Percentiles rank a stretch among this genome's conserved stretches.
Evolutionary conservation across 2,113 vertebrate genomes (phyloP).

Genomic region (Nothobranchius kuhntae): DNA sequence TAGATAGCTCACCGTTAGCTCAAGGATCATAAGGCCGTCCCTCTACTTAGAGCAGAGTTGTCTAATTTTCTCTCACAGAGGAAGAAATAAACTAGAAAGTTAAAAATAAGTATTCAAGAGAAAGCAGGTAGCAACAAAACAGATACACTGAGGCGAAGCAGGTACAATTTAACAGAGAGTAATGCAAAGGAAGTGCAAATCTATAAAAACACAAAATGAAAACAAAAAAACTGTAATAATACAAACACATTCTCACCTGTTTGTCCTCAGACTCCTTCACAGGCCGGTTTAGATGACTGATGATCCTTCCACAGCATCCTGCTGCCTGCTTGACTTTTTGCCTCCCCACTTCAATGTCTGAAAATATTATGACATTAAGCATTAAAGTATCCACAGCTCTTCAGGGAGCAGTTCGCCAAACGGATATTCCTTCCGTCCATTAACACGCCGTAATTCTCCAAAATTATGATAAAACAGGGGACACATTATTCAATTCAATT

Average conservation of each 20-base stretch:
- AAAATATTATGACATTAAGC: slow-evolving; percentile 30
- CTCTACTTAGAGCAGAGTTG: slow-evolving; percentile 90
- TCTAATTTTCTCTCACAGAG: slow-evolving; percentile 91
- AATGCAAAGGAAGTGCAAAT: slow-evolving; percentile 19
- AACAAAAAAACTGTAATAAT: not conserved
- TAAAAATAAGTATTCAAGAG: not conserved
- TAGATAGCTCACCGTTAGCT: slow-evolving; percentile 86
- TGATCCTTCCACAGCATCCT: slow-evolving; percentile 92
- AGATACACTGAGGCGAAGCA: slow-evolving; percentile 2
- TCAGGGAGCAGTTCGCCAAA: slow-evolving; percentile 40
- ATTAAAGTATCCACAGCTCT: slow-evolving; percentile 14
- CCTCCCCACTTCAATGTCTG: slow-evolving; percentile 88
- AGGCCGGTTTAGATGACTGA: slow-evolving; percentile 96
- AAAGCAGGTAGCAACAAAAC: slow-evolving; percentile 19
- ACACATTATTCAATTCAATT: slow-evolving; percentile 9
- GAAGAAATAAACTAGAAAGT: not conserved
- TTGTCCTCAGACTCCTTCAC: slow-evolving; percentile 97
- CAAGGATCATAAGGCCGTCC: slow-evolving; percentile 92
- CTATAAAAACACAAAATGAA: not conserved
- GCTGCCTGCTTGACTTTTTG: slow-evolving; percentile 93
- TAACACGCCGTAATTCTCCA: slow-evolving; percentile 41
- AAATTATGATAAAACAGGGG: slow-evolving; percentile 57
- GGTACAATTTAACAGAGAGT: not conserved
- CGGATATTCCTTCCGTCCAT: slow-evolving; percentile 49
- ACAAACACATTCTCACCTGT: slow-evolving; percentile 79